Percentiles rank a stretch among this genome's conserved stretches.
These are phyloP conservation scores for Stenoptilia bipunctidactyla DNA, from an alignment of 2,888 invertebrate genomes.

Conservation along the genomic window DNA sequence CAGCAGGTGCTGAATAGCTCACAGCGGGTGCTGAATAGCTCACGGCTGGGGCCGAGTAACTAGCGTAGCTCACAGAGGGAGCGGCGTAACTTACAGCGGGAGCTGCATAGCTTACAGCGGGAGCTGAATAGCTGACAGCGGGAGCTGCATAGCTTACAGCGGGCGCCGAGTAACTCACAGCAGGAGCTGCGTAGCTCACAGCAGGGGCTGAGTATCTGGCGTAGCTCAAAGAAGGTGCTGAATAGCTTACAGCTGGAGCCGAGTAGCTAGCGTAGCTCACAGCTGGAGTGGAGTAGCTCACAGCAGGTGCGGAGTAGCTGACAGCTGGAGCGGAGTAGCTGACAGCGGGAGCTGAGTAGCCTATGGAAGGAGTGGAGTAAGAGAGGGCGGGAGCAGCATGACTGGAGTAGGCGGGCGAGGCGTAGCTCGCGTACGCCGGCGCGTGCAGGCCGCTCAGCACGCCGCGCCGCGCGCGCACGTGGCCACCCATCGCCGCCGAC, in stretches of 20 bases:
- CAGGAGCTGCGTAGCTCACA: conserved; percentile 6
- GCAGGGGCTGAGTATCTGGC: conserved; percentile 1
- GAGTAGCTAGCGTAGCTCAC: not conserved
- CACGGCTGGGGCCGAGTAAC: conserved; percentile 9
- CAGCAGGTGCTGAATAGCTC: conserved; percentile 1
- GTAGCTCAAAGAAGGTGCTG: conserved; percentile 4
- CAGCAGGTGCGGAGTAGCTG: conserved; percentile 2
- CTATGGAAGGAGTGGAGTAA: conserved; percentile 8
- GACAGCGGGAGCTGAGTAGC: conserved; percentile 4
- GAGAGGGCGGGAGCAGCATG: conserved; percentile 8
- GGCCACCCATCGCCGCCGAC: conserved; percentile 11
- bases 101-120: conserved; percentile 4
- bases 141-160: conserved; percentile 11
- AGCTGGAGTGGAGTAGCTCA: conserved; percentile 1
- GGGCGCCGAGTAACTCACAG: conserved; percentile 7
- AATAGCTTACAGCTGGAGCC: conserved; percentile 7
- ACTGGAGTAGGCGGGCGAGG: not conserved
- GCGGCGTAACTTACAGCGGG: conserved; percentile 2
- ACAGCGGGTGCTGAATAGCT: conserved; percentile 7
- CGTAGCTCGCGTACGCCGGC: not conserved
- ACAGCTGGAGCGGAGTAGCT: not conserved
- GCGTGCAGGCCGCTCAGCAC: conserved; percentile 11
- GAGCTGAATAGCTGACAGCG: conserved; percentile 7
- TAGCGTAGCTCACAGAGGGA: conserved; percentile 7
- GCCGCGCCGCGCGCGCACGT: conserved; percentile 15